Percentiles rank a stretch among this genome's conserved stretches.
Evolutionary conservation across 2,888 invertebrate species (phyloP).

Genomic region (Caprella mutica): DNA sequence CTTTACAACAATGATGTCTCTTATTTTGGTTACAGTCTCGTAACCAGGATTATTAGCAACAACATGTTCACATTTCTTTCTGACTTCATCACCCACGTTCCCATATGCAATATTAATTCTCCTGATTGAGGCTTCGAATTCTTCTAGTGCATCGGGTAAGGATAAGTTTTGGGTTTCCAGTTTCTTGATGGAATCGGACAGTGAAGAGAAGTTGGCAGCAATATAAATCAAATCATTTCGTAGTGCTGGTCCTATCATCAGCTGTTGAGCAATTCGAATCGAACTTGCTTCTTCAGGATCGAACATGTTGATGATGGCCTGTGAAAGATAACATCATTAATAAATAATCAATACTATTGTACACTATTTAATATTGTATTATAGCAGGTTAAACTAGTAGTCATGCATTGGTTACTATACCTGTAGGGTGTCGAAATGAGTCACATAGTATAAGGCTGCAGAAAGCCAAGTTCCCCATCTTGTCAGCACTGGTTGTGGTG

Average conservation of each 20-base stretch:
- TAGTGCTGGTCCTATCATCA: background rate
- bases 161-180: background rate
- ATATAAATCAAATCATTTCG: background rate
- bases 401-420: too few relatives aligned
- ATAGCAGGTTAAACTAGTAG: too few relatives aligned
- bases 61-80: background rate
- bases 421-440: background rate
- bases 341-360: too few relatives aligned
- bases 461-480: background rate
- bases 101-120: background rate
- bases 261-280: background rate
- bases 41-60: background rate
- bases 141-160: background rate
- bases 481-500: background rate
- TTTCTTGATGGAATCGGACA: background rate
- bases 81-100: background rate
- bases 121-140: background rate
- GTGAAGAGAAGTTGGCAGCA: background rate
- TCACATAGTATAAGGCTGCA: background rate
- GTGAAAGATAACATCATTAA: too few relatives aligned
- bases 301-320: background rate
- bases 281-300: background rate
- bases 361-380: too few relatives aligned
- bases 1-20: too few relatives aligned
- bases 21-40: too few relatives aligned